Evolutionary conservation across 2,888 invertebrate species (phyloP).

Genomic region (Scaptomyza caliginosa): DNA sequence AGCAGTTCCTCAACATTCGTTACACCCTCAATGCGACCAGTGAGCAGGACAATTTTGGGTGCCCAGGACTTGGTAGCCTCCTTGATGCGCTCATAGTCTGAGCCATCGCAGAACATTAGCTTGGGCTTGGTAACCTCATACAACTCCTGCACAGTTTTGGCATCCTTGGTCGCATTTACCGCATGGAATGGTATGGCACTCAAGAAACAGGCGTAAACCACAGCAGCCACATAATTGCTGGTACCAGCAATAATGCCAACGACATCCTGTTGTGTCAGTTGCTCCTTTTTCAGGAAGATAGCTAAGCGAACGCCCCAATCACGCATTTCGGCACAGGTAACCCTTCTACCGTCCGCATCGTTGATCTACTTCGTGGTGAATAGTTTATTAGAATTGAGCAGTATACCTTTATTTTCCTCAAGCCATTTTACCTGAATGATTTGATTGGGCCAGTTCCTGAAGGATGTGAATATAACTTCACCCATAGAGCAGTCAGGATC

Average conservation of each 20-base stretch:
- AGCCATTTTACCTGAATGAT: conserved; percentile 47
- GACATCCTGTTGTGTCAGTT: conserved; percentile 50
- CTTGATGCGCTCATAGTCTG: conserved; percentile 53
- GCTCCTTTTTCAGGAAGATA: conserved; percentile 37
- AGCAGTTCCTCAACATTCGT: conserved; percentile 47
- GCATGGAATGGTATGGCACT: conserved; percentile 59
- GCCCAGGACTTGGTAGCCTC: conserved; percentile 48
- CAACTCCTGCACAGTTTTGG: conserved; percentile 33
- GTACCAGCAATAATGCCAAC: conserved; percentile 41
- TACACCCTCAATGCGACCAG: conserved; percentile 44
- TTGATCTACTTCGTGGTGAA: conserved; percentile 37
- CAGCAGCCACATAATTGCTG: conserved; percentile 40
- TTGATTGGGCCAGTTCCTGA: conserved; percentile 44
- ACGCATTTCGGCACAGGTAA: conserved; percentile 38
- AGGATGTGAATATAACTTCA: conserved; percentile 13
- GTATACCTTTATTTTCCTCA: no score
- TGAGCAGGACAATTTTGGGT: conserved; percentile 48
- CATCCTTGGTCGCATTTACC: conserved; percentile 43
- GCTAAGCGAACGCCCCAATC: conserved; percentile 43
- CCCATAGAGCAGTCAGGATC: conserved; percentile 39
- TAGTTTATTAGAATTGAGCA: conserved; percentile 10
- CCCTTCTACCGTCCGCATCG: conserved; percentile 39
- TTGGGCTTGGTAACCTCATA: conserved; percentile 60
- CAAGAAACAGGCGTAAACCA: conserved; percentile 45
- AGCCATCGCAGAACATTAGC: conserved; percentile 68